These are phyloP conservation scores for Tupaia tana DNA, from an alignment of 2,113 vertebrate genomes.

Conservation along the genomic window DNA sequence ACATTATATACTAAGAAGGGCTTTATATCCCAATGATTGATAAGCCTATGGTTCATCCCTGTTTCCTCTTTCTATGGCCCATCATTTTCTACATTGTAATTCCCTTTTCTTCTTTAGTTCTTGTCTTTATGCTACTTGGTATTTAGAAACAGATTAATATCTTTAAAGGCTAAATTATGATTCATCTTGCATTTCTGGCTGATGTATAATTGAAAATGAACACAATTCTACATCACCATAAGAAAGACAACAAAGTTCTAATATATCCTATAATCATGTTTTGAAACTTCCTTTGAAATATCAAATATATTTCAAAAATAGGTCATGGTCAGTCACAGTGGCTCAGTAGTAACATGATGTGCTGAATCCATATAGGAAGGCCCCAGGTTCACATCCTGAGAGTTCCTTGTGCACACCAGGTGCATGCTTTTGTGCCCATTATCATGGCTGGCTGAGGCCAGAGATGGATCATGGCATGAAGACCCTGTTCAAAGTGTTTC, in stretches of 20 bases:
- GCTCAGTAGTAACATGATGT: no score
- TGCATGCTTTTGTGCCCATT: no score
- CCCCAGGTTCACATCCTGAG: no score
- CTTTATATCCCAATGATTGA: not conserved
- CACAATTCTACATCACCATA: slow-evolving; percentile 29
- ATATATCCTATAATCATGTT: not conserved
- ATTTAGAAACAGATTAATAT: slow-evolving; percentile 42
- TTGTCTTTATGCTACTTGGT: not conserved
- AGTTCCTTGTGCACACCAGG: no score
- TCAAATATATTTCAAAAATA: not conserved
- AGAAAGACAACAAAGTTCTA: not conserved
- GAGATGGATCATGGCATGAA: no score
- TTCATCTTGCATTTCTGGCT: not conserved
- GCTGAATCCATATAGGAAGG: no score
- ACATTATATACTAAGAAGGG: slow-evolving; percentile 46
- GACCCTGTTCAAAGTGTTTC: no score
- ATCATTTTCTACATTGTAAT: not conserved
- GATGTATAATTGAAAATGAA: not conserved
- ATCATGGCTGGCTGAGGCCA: no score
- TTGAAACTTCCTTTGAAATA: not conserved
- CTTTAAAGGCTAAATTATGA: not conserved
- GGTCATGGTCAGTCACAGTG: no score
- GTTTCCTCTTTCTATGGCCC: not conserved
- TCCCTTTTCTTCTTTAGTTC: slow-evolving; percentile 15
- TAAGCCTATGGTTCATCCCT: not conserved